These are phyloP conservation scores for Parapristionchus giblindavisi DNA, from an alignment of 2,888 invertebrate species.

Conservation along the genomic window DNA sequence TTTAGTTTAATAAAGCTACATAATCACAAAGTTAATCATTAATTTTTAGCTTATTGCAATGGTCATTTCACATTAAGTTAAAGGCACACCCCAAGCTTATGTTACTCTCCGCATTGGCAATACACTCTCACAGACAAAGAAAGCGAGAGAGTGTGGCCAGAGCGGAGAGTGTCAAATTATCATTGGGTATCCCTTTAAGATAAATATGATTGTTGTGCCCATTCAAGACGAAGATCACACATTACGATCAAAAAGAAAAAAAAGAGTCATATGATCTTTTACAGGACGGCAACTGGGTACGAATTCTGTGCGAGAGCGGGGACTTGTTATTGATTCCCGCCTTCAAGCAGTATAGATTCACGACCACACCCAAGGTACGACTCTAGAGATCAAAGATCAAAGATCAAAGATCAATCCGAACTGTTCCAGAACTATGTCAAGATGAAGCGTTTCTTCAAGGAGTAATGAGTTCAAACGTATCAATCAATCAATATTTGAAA, in stretches of 20 bases:
- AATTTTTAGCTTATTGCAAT: background rate
- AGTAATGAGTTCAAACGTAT: conserved; percentile 23
- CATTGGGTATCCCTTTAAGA: too few species aligned
- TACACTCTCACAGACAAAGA: too few species aligned
- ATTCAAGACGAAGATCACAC: too few species aligned
- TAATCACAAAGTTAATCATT: background rate
- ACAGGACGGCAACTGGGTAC: conserved; percentile 84
- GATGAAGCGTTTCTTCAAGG: conserved; percentile 66
- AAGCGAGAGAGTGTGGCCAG: too few species aligned
- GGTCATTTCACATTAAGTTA: too few species aligned
- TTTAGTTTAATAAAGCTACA: background rate
- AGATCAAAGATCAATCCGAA: conserved; percentile 30
- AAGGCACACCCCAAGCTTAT: too few species aligned
- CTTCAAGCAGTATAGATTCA: conserved; percentile 94
- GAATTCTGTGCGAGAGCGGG: conserved; percentile 84
- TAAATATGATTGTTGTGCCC: too few species aligned
- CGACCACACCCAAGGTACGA: conserved; percentile 71
- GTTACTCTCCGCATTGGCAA: too few species aligned
- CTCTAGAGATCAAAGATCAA: conserved; percentile 20
- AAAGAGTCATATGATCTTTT: background rate
- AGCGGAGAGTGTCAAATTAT: too few species aligned
- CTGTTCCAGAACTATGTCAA: conserved; percentile 66
- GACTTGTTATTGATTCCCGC: conserved; percentile 92
- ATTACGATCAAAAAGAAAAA: too few species aligned
- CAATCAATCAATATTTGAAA: background rate